Conservation (phyloP, 1,140 invertebrate genomes). For the Ips typographus region DNA sequence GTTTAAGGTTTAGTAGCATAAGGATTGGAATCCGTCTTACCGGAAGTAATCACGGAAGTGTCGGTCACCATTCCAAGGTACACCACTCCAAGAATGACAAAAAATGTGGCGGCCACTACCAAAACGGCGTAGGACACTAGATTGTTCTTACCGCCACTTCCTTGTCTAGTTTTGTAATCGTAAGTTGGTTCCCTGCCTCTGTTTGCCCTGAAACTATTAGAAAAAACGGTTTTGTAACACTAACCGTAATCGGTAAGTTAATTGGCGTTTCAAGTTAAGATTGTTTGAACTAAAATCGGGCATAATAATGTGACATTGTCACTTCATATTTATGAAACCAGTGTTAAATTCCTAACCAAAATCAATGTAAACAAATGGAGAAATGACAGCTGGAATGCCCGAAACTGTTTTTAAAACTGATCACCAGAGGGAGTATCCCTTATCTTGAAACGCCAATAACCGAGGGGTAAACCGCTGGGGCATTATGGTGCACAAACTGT, state of each 20-base stretch:
- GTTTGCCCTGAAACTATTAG: slow-evolving; percentile 37
- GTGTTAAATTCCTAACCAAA: too few relatives aligned
- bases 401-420: too few relatives aligned
- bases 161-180: slow-evolving; percentile 55
- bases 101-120: slow-evolving; percentile 63
- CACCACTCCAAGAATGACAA: slow-evolving; percentile 64
- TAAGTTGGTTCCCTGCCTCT: slow-evolving; percentile 51
- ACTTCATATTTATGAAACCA: not conserved
- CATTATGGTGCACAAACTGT: too few relatives aligned
- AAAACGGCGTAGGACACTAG: slow-evolving; percentile 65
- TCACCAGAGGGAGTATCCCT: too few relatives aligned
- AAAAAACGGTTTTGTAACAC: not conserved
- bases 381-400: too few relatives aligned
- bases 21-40: slow-evolving; percentile 41
- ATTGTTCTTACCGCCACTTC: slow-evolving; percentile 61
- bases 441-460: too few relatives aligned
- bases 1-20: slow-evolving; percentile 20
- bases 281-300: not conserved
- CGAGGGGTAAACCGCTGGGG: too few relatives aligned
- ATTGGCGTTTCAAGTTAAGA: too few relatives aligned
- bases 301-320: too few relatives aligned
- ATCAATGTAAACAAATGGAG: too few relatives aligned
- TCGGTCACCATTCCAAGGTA: slow-evolving; percentile 62
- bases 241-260: too few relatives aligned
- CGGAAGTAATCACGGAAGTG: slow-evolving; percentile 41